Evolutionary conservation across 2,797 vertebrate genomes (phyloP).

Genomic region (Martes flavigula): DNA sequence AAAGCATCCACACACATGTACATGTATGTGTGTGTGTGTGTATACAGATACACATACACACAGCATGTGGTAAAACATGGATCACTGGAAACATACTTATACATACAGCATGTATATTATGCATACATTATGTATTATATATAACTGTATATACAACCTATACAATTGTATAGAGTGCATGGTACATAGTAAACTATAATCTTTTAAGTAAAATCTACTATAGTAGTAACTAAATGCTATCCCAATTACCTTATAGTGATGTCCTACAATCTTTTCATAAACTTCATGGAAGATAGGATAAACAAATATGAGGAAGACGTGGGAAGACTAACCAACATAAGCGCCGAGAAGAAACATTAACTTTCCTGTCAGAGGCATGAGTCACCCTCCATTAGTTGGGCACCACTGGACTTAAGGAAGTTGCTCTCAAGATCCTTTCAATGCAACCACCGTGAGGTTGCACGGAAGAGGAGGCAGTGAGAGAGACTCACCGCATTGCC

Average conservation of each 20-base stretch:
- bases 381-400: not conserved
- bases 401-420: not conserved
- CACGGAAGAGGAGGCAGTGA: not conserved
- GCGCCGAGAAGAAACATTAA: not conserved
- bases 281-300: not conserved
- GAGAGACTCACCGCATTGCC: conserved; percentile 6
- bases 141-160: not conserved
- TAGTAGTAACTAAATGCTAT: not conserved
- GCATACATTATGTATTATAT: not conserved
- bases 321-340: not conserved
- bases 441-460: not conserved
- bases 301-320: not conserved
- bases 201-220: not conserved
- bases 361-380: not conserved
- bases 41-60: not conserved
- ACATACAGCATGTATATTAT: not conserved
- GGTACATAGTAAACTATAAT: not conserved
- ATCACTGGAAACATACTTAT: not conserved
- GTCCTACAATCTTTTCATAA: not conserved
- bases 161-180: not conserved
- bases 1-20: not conserved
- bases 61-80: not conserved
- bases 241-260: not conserved
- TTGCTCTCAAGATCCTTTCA: not conserved
- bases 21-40: too few species aligned